phyloP scores from a whole-genome alignment of 2,797 vertebrate species.

The Typhlichthys subterraneus region DNA sequence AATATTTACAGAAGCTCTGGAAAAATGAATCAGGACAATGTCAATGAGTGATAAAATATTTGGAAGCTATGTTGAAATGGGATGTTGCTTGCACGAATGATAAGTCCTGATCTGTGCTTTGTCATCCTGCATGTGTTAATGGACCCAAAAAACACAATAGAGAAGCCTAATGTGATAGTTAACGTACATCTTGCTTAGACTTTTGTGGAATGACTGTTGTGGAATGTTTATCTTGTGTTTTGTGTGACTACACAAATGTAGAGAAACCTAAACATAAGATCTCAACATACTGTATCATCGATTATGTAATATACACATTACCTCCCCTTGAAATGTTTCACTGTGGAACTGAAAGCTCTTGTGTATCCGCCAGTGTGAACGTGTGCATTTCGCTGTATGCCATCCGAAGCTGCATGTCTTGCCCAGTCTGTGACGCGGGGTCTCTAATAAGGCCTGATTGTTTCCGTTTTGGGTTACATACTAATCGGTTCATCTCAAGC shows the following conservation, averaged over 20 bases:
- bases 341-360: background rate
- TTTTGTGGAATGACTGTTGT: too few species aligned
- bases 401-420: constrained; percentile 35
- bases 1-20: constrained; percentile 80
- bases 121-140: constrained; percentile 25
- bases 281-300: too few species aligned
- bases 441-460: constrained; percentile 70
- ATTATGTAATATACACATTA: too few species aligned
- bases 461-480: constrained; percentile 68
- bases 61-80: constrained; percentile 59
- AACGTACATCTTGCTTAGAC: background rate
- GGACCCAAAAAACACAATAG: constrained; percentile 2
- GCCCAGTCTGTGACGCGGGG: constrained; percentile 68
- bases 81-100: constrained; percentile 45
- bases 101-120: constrained; percentile 39
- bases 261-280: too few species aligned
- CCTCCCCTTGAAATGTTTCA: background rate
- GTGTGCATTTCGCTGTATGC: constrained; percentile 55
- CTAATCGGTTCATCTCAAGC: constrained; percentile 68
- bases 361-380: constrained; percentile 36
- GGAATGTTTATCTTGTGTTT: background rate
- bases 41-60: constrained; percentile 47
- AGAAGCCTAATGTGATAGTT: background rate
- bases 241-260: background rate
- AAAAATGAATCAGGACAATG: constrained; percentile 72